These are phyloP conservation scores for Anastatus disparis DNA, from an alignment of 1,140 invertebrate species.

Conservation along the genomic window DNA sequence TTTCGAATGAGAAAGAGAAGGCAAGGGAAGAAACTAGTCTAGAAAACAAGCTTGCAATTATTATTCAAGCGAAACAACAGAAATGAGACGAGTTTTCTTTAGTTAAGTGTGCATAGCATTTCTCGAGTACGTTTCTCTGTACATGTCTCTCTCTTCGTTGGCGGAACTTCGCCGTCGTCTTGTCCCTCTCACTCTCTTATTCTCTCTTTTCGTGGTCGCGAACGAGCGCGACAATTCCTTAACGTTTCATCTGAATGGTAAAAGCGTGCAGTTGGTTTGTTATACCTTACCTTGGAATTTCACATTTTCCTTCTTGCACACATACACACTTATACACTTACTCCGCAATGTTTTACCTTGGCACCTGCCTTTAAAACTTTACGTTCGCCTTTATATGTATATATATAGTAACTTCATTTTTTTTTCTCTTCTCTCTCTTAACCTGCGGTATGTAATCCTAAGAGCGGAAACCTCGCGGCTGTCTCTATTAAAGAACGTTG, in stretches of 20 bases:
- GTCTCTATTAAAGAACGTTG: conserved; percentile 15
- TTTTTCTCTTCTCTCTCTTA: background rate
- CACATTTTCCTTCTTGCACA: conserved; percentile 32
- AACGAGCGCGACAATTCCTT: conserved; percentile 23
- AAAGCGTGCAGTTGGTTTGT: too few species aligned
- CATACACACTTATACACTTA: too few species aligned
- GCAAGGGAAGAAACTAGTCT: background rate
- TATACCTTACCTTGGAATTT: conserved; percentile 37
- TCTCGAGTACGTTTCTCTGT: conserved; percentile 2
- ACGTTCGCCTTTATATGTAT: too few species aligned
- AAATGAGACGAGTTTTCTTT: background rate
- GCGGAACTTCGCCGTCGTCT: too few species aligned
- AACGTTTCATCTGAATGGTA: conserved; percentile 4
- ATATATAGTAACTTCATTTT: background rate
- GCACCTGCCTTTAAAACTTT: too few species aligned
- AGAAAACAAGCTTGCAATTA: background rate
- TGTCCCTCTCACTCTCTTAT: too few species aligned
- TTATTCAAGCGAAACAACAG: background rate
- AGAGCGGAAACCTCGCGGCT: too few species aligned
- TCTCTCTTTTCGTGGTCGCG: background rate
- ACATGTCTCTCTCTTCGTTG: conserved; percentile 4
- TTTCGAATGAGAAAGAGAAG: background rate
- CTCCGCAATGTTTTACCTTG: too few species aligned
- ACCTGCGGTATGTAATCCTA: too few species aligned
- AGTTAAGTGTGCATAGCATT: background rate